phyloP scores from a whole-genome alignment of 2,888 invertebrate genomes.

The Apotomis capreana region DNA sequence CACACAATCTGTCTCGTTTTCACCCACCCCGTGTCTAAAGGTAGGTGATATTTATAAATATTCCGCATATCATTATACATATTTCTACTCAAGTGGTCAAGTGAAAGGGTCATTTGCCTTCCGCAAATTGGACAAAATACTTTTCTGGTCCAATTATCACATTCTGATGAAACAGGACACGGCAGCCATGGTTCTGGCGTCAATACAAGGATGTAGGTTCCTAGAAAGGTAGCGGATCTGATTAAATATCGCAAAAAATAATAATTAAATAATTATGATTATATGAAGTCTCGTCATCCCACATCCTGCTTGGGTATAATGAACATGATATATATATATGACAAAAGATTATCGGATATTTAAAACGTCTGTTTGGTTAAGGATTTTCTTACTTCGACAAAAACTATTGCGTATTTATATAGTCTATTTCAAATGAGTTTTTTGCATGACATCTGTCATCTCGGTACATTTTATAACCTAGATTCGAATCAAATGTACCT shows the following conservation, averaged over 20 bases:
- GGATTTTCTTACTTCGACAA: neutral
- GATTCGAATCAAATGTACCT: too few species aligned
- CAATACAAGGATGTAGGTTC: slow-evolving; percentile 45
- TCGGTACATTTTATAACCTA: too few species aligned
- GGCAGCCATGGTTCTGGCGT: slow-evolving; percentile 28
- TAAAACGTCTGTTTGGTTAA: neutral
- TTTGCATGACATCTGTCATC: too few species aligned
- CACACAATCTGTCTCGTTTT: slow-evolving; percentile 4
- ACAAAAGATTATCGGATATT: slow-evolving; percentile 1
- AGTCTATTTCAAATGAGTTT: too few species aligned
- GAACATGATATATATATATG: neutral
- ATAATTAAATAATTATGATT: slow-evolving; percentile 23
- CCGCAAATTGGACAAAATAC: slow-evolving; percentile 49
- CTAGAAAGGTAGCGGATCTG: slow-evolving; percentile 48
- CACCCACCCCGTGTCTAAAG: slow-evolving; percentile 28
- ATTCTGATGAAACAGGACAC: slow-evolving; percentile 38
- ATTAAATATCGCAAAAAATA: slow-evolving; percentile 20
- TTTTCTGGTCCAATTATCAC: slow-evolving; percentile 38
- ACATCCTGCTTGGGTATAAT: slow-evolving; percentile 12
- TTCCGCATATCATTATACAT: slow-evolving; percentile 44
- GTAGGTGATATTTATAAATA: slow-evolving; percentile 44
- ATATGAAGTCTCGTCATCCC: neutral
- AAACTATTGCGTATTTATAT: neutral
- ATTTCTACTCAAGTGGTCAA: slow-evolving; percentile 45
- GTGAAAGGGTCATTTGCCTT: slow-evolving; percentile 57